A percentile compares a stretch with the other conserved stretches of the same genome.
Conservation (phyloP, 2,797 vertebrate species). For the Varecia variegata region DNA sequence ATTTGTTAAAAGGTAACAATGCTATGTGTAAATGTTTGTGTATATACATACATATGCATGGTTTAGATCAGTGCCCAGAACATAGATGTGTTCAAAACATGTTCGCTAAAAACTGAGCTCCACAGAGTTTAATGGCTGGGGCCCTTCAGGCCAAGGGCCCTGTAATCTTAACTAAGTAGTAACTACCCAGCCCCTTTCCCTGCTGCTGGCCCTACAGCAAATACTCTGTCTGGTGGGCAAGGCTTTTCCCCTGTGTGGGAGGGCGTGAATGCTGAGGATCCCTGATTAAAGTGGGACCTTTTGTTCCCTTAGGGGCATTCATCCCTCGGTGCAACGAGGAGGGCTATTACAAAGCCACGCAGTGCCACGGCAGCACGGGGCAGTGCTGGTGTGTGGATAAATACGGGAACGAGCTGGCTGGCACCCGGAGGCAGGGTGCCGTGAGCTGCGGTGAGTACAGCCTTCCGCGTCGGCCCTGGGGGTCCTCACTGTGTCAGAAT, state of each 20-base stretch:
- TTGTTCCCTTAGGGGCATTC: constrained; percentile 87
- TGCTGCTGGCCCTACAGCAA: too few relatives aligned
- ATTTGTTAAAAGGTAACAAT: not conserved
- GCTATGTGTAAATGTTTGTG: not conserved
- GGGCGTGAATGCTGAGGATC: not conserved
- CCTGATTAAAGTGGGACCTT: not conserved
- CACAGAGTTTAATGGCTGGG: not conserved
- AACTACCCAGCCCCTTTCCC: not conserved
- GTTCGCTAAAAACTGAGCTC: not conserved
- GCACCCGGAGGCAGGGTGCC: constrained; percentile 94
- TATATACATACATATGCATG: not conserved
- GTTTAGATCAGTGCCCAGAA: not conserved
- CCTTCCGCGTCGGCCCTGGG: fast-evolving
- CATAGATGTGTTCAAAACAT: not conserved
- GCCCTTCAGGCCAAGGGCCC: not conserved
- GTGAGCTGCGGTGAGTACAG: constrained; percentile 93
- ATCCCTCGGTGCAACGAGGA: constrained; percentile 95
- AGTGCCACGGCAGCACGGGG: constrained; percentile 94
- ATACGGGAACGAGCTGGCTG: constrained; percentile 96
- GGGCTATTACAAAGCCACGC: constrained; percentile 95
- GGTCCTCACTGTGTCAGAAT: not conserved
- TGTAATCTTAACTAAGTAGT: not conserved
- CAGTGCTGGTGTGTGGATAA: constrained; percentile 99
- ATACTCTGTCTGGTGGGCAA: fast-evolving
- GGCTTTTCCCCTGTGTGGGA: not conserved